A percentile compares a stretch with the other conserved stretches of the same genome.
phyloP scores from a whole-genome alignment of 2,113 vertebrate species.

The Pterocles orientalis region DNA sequence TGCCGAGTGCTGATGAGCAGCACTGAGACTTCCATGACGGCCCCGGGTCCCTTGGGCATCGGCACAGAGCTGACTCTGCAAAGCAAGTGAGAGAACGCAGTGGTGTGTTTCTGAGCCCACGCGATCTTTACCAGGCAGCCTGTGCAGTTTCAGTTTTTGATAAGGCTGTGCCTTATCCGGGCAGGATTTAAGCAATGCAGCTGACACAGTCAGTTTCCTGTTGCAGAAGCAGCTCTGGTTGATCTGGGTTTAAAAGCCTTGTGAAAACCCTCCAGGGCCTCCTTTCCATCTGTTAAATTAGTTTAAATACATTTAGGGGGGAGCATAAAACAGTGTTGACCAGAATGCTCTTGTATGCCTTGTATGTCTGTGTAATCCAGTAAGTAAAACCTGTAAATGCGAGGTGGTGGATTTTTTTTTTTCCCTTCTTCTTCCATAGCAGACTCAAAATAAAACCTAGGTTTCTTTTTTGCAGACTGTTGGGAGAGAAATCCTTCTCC shows the following conservation, averaged over 20 bases:
- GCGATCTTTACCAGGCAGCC: not conserved
- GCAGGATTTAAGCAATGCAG: not conserved
- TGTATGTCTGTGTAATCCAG: not conserved
- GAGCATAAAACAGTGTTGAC: not conserved
- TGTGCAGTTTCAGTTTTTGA: not conserved
- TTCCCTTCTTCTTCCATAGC: not conserved
- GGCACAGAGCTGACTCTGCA: not conserved
- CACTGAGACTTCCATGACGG: rapidly evolving
- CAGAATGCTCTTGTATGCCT: not conserved
- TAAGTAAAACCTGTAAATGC: not conserved
- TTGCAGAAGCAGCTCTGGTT: not conserved
- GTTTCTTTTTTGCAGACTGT: constrained; percentile 78
- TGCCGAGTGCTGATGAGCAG: not conserved
- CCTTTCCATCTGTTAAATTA: not conserved
- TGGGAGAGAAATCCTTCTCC: constrained; percentile 88
- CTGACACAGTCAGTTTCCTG: not conserved
- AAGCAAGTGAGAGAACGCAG: not conserved
- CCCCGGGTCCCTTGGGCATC: rapidly evolving
- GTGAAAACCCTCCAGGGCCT: not conserved
- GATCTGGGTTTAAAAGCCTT: not conserved
- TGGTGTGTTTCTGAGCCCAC: rapidly evolving
- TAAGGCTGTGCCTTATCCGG: not conserved
- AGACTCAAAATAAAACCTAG: not conserved
- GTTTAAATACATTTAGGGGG: not conserved
- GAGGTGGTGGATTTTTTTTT: not conserved